A percentile compares a stretch with the other conserved stretches of the same genome.
Conservation (phyloP, 2,888 invertebrate genomes). For the Cryptus viduatorius region DNA sequence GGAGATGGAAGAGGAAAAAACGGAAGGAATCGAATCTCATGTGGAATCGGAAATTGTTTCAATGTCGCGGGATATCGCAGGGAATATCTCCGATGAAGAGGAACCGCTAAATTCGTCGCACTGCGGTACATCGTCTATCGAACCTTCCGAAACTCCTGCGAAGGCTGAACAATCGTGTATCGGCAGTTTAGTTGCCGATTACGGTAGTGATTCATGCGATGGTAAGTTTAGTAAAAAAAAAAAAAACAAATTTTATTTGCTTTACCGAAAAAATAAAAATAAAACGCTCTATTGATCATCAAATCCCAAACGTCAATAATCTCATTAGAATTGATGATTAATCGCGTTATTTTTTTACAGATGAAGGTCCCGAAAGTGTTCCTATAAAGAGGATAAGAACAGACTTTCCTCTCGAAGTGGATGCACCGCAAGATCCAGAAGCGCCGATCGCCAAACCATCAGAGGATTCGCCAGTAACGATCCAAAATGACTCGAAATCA, state of each 20-base stretch:
- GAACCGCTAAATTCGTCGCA: constrained; percentile 80
- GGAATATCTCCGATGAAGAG: constrained; percentile 83
- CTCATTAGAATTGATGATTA: not conserved
- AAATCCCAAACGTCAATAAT: too few relatives aligned
- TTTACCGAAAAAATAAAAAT: too few relatives aligned
- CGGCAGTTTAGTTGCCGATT: constrained; percentile 79
- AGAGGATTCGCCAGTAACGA: not conserved
- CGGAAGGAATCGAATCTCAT: not conserved
- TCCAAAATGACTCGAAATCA: not conserved
- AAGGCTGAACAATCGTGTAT: constrained; percentile 38
- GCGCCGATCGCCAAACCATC: not conserved
- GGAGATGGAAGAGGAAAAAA: not conserved
- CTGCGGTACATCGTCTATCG: not conserved
- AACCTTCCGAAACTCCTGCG: not conserved
- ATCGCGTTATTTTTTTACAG: constrained; percentile 69
- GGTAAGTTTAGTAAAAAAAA: constrained; percentile 70
- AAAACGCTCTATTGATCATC: too few relatives aligned
- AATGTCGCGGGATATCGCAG: constrained; percentile 10
- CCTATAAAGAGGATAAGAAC: constrained; percentile 77
- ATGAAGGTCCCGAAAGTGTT: constrained; percentile 78
- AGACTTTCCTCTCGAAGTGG: constrained; percentile 32
- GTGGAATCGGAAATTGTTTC: constrained; percentile 3
- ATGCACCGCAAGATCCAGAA: constrained; percentile 18
- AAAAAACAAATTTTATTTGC: too few relatives aligned
- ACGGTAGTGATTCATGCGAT: constrained; percentile 78